These are phyloP conservation scores for Drosophila imparisetae DNA, from an alignment of 2,888 invertebrate species.

Conservation along the genomic window DNA sequence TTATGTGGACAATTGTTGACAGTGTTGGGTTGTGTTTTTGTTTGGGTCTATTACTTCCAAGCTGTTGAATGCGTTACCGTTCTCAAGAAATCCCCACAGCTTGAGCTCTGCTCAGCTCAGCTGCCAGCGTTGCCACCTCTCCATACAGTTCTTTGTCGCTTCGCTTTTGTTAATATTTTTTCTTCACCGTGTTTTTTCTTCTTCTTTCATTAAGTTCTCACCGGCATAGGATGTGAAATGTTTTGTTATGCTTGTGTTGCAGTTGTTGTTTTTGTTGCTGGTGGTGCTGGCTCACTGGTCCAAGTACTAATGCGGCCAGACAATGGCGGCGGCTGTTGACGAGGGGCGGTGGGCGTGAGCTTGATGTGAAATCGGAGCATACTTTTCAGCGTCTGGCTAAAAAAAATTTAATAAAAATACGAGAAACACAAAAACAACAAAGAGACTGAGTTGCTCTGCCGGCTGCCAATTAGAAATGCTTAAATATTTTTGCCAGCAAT, in stretches of 20 bases:
- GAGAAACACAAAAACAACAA: conserved; percentile 39
- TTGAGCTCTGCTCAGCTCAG: conserved; percentile 42
- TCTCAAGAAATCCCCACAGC: conserved; percentile 51
- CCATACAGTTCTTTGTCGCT: conserved; percentile 45
- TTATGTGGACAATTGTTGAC: conserved; percentile 28
- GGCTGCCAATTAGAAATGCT: conserved; percentile 72
- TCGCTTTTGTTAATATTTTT: conserved; percentile 54
- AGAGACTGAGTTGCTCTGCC: conserved; percentile 6
- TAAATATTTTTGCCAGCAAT: conserved; percentile 68
- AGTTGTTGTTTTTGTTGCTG: conserved; percentile 25
- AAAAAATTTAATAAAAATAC: conserved; percentile 59
- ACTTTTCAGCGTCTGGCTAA: conserved; percentile 30
- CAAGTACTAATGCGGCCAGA: conserved; percentile 78
- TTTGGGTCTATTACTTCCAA: conserved; percentile 71
- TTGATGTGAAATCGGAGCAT: conserved; percentile 34
- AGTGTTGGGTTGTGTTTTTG: conserved; percentile 41
- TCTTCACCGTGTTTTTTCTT: conserved; percentile 21
- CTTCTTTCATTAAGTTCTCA: conserved; percentile 61
- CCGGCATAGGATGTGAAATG: conserved; percentile 66
- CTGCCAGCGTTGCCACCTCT: conserved; percentile 31
- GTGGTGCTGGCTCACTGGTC: conserved; percentile 55
- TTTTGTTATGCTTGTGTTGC: conserved; percentile 56
- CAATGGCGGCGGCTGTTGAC: conserved; percentile 52
- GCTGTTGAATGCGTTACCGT: conserved; percentile 70
- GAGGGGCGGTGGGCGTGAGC: conserved; percentile 5